Evolutionary conservation across 2,797 vertebrate species (phyloP).

Genomic region (Chloroceryle amazona): DNA sequence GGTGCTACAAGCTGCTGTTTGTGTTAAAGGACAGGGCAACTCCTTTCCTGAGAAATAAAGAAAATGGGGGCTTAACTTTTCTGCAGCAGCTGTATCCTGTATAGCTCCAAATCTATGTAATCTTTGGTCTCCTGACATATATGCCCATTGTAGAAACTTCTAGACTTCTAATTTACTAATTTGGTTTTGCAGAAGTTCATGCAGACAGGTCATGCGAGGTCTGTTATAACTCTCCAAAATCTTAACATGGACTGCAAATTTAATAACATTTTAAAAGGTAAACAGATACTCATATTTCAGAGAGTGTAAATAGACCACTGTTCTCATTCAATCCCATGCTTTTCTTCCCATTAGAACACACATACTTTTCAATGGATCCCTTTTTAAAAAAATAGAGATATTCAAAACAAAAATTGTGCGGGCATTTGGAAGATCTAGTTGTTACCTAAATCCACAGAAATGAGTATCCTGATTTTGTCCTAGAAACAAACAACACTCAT

Average conservation of each 20-base stretch:
- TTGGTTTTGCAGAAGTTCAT: not conserved
- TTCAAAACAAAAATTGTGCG: not conserved
- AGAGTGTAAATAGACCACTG: not conserved
- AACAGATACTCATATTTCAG: not conserved
- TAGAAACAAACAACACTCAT: not conserved
- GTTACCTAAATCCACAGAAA: not conserved
- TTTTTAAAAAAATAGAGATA: not conserved
- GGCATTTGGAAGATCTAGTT: not conserved
- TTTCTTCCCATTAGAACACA: not conserved
- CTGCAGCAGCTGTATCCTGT: not conserved
- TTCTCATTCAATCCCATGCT: not conserved
- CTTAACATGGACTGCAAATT: not conserved
- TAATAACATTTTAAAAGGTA: not conserved
- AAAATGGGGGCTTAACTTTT: not conserved
- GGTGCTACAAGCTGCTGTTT: not conserved
- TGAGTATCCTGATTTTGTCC: not conserved
- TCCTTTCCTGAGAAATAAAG: not conserved
- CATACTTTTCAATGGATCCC: not conserved
- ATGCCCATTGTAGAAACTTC: not conserved
- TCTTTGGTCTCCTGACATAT: not conserved
- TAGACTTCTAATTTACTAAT: not conserved
- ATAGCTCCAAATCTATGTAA: not conserved
- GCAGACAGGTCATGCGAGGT: not conserved
- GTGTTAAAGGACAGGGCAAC: not conserved
- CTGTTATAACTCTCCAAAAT: not conserved